Conservation (phyloP, 2,797 vertebrate species). For the Meriones psammophilus region DNA sequence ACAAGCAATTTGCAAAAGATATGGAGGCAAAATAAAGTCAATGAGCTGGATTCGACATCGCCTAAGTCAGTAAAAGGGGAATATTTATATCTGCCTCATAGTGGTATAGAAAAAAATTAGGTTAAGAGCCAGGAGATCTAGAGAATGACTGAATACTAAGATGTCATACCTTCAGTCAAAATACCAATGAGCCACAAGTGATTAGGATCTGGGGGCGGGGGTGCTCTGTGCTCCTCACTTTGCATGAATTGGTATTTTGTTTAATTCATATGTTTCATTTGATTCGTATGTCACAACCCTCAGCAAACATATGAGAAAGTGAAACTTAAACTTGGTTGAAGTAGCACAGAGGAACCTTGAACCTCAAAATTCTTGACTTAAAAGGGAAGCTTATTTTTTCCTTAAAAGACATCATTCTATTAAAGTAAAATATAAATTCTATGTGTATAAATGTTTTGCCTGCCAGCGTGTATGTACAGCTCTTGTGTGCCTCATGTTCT, state of each 20-base stretch:
- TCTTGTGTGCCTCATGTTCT: neutral
- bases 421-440: neutral
- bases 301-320: neutral
- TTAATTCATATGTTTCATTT: neutral
- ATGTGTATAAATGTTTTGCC: neutral
- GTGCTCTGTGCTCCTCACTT: neutral
- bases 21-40: neutral
- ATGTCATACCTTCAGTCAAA: neutral
- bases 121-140: neutral
- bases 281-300: neutral
- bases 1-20: neutral
- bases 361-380: constrained; percentile 43
- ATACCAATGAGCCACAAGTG: neutral
- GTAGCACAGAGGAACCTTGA: neutral
- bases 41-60: neutral
- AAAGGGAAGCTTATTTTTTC: neutral
- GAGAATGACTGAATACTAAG: neutral
- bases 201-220: neutral
- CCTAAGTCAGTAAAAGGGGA: neutral
- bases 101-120: constrained; percentile 2
- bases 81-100: neutral
- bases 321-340: neutral
- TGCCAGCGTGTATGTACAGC: neutral
- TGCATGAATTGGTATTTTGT: neutral
- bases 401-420: neutral